phyloP scores from a whole-genome alignment of 1,140 invertebrate species.

The Euborellia annulipes region DNA sequence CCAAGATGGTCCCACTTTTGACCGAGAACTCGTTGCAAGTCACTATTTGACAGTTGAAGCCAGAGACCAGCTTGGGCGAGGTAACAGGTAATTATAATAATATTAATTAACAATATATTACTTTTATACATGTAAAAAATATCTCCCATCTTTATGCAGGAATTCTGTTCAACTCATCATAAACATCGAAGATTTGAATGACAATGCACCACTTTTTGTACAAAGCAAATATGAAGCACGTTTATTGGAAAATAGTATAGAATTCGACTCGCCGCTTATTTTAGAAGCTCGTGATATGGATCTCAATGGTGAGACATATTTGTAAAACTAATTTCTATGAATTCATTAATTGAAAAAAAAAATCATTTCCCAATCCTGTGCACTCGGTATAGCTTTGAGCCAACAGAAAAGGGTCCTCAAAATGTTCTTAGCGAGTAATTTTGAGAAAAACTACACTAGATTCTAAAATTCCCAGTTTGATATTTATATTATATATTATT shows the following conservation, averaged over 20 bases:
- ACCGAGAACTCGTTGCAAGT: constrained; percentile 67
- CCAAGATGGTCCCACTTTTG: constrained; percentile 56
- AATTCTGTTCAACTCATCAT: constrained; percentile 77
- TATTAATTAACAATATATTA: constrained; percentile 6
- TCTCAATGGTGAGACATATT: constrained; percentile 48
- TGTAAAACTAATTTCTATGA: neutral
- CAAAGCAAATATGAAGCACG: constrained; percentile 71
- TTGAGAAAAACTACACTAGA: too few species aligned
- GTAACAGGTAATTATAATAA: constrained; percentile 50
- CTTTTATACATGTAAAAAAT: too few species aligned
- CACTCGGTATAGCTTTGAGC: too few species aligned
- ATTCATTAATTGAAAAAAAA: too few species aligned
- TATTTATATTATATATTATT: too few species aligned
- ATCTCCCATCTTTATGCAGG: constrained; percentile 21
- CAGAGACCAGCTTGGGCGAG: constrained; percentile 68
- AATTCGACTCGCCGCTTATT: constrained; percentile 59
- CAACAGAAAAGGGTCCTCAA: too few species aligned
- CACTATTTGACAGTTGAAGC: constrained; percentile 88
- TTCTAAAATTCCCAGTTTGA: too few species aligned
- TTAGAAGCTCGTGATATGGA: constrained; percentile 75
- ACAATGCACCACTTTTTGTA: constrained; percentile 67
- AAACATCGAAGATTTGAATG: constrained; percentile 76
- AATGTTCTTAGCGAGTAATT: too few species aligned
- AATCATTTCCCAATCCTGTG: neutral
- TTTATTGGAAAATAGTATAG: constrained; percentile 58